Conservation (phyloP, 2,888 invertebrate species). For the Ectobius pallidus region DNA sequence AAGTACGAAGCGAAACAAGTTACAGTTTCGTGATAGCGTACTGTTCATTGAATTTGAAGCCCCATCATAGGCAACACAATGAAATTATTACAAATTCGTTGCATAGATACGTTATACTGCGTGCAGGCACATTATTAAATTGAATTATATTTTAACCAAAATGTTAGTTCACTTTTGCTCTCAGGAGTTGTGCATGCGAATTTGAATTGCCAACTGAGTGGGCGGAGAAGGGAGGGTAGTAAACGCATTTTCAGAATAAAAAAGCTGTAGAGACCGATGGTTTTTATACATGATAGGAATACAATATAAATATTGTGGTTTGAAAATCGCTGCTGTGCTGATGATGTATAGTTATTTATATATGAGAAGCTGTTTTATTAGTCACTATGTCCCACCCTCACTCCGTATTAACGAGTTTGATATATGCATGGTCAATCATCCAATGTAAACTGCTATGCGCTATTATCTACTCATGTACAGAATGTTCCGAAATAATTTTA, state of each 20-base stretch:
- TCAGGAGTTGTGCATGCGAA: background rate
- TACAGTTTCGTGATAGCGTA: too few species aligned
- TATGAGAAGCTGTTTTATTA: conserved; percentile 15
- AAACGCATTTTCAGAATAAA: background rate
- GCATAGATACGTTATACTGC: too few species aligned
- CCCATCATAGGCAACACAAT: too few species aligned
- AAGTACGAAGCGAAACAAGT: too few species aligned
- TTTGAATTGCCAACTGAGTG: background rate
- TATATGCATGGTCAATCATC: background rate
- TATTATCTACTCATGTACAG: conserved; percentile 7
- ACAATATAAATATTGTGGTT: conserved; percentile 21
- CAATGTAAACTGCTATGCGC: background rate
- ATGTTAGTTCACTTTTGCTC: background rate
- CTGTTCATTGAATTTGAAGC: too few species aligned
- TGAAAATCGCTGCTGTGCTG: background rate
- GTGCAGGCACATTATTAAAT: too few species aligned
- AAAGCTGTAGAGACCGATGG: background rate
- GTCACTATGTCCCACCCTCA: background rate
- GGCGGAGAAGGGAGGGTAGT: background rate
- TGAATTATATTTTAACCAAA: too few species aligned
- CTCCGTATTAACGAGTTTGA: conserved; percentile 3
- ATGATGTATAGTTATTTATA: conserved; percentile 15
- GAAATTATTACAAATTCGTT: too few species aligned
- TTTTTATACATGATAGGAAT: background rate
- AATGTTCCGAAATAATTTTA: background rate